Percentiles rank a stretch among this genome's conserved stretches.
These are phyloP conservation scores for Fissipunctia ypsillon DNA, from an alignment of 2,888 invertebrate species.

Conservation along the genomic window DNA sequence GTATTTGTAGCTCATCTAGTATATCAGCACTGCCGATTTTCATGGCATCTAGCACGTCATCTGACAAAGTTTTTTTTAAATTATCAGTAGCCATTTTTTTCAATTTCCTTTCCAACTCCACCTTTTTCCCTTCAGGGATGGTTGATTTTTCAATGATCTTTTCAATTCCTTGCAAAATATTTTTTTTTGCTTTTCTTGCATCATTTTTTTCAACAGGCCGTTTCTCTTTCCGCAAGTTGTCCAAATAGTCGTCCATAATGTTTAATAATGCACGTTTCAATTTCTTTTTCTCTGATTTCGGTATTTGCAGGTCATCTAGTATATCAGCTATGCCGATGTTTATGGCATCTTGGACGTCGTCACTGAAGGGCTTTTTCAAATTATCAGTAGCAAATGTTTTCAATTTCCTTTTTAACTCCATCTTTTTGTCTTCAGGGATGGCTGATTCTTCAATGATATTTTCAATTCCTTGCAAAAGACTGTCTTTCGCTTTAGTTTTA, in stretches of 20 bases:
- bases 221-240: neutral
- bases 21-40: too few species aligned
- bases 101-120: neutral
- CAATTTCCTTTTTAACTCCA: neutral
- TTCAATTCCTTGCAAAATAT: neutral
- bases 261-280: too few species aligned
- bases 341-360: neutral
- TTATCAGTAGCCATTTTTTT: neutral
- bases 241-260: too few species aligned
- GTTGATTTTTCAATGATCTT: too few species aligned
- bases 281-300: too few species aligned
- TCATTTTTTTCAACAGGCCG: neutral
- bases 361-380: neutral
- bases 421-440: slow-evolving; percentile 1
- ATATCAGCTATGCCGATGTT: too few species aligned
- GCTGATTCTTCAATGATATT: too few species aligned
- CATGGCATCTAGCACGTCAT: neutral
- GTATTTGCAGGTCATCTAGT: too few species aligned
- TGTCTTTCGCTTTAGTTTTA: too few species aligned
- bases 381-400: neutral
- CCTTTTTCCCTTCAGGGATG: slow-evolving; percentile 2
- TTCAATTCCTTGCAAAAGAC: neutral
- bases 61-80: neutral
- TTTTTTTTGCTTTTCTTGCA: neutral
- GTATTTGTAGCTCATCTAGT: too few species aligned